Base-by-base conservation (phyloP, 1,140 invertebrate species). In the Formica selysi region DNA sequence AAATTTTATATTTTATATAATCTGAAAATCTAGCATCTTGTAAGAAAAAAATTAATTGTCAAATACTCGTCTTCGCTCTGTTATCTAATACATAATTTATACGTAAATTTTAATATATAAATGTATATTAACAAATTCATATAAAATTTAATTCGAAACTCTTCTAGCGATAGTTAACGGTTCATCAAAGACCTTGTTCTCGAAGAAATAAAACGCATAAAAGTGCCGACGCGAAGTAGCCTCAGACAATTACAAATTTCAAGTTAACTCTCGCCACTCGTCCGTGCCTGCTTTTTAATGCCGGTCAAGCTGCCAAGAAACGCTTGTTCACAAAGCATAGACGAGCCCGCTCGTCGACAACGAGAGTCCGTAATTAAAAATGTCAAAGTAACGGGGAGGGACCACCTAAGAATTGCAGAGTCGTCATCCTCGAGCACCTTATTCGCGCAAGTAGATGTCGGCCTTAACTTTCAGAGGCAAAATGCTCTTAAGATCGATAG, bases 331-430 rank as follows among this genome's bases (percentile, higher is more conserved):
- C 89, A 89, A 89, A 88, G 89, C 87, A 59, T 22, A 76, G 87
- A 90, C 90, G 62, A 91, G 87, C 70, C 70, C 78, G 76, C 79
- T 86, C 70, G 86, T 80, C 80, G 83, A 67, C 85, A 89, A 87
- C 70, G 87, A 91, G 86, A 87, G 85, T n/a, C 79, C 16, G 90
- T 91, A 91, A 91, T 91, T 91, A 91, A 89, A 91, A 91, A 91
- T 88, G 86, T 91, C 89, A 91, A 89, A 89, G 87, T 89, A 87
- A 86, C 68, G 26, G 48, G 73, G 19, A 65, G 29, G 36, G 48
- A 59, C 73, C 36, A 51, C 54, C 89, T 89, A 87, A 89, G 88
- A 89, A 89, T 71, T 62, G 71, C 57, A 38, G 26, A 62, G 48
- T 83, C 85, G 54, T 51, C 19, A 57, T 41, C 29, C 71, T 79